Conservation (phyloP, 2,113 vertebrate genomes). For the Notechis scutatus region DNA sequence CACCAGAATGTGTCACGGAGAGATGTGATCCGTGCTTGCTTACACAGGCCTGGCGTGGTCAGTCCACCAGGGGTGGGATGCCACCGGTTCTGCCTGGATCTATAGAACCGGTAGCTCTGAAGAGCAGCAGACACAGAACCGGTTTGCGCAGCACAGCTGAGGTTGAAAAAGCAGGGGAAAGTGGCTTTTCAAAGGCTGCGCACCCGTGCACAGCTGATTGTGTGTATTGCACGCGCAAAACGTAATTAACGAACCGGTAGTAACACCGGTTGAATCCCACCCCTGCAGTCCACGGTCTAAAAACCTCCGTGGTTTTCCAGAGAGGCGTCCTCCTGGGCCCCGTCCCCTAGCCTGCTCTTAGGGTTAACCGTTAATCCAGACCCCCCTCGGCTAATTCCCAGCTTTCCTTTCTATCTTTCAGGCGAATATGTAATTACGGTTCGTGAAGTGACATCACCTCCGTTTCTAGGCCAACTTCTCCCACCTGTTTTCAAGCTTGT, state of each 20-base stretch:
- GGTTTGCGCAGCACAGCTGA: no score
- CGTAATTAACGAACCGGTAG: no score
- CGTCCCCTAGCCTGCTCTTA: neutral
- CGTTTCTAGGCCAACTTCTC: constrained; percentile 48
- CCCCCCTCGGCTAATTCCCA: neutral
- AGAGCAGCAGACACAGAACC: no score
- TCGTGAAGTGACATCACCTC: constrained; percentile 48
- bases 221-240: no score
- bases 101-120: no score
- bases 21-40: neutral
- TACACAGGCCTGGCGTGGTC: neutral
- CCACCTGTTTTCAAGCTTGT: constrained; percentile 47
- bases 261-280: no score
- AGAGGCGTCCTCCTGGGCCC: neutral
- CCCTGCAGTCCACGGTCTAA: no score
- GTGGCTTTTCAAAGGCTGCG: no score
- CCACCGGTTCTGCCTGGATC: no score
- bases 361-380: neutral
- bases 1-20: neutral
- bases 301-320: neutral
- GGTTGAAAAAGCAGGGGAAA: no score
- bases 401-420: constrained; percentile 33
- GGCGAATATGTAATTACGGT: constrained; percentile 56
- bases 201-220: no score
- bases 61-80: neutral